Percentiles rank a stretch among this genome's conserved stretches.
Evolutionary conservation across 2,888 invertebrate genomes (phyloP).

Genomic region (Osmoderma eremita): DNA sequence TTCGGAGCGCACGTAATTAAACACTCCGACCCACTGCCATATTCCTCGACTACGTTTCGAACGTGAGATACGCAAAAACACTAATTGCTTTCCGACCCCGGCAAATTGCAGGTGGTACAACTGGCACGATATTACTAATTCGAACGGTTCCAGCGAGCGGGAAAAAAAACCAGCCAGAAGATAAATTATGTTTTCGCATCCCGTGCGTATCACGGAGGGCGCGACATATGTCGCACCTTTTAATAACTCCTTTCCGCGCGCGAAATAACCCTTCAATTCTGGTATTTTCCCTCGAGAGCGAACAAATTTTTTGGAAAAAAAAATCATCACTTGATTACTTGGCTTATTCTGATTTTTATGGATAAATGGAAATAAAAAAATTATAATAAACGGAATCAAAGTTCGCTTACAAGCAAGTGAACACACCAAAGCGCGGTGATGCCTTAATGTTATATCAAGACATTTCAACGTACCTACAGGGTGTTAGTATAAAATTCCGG

Average conservation of each 20-base stretch:
- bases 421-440: too few species aligned
- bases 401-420: too few species aligned
- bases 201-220: constrained; percentile 24
- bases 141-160: constrained; percentile 39
- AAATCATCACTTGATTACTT: too few species aligned
- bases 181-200: constrained; percentile 44
- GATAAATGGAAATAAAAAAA: too few species aligned
- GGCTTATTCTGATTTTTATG: too few species aligned
- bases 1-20: constrained; percentile 44
- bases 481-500: too few species aligned
- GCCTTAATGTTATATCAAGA: too few species aligned
- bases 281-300: too few species aligned
- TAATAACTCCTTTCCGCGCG: constrained; percentile 25
- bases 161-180: constrained; percentile 45
- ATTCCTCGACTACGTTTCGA: constrained; percentile 52
- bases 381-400: too few species aligned
- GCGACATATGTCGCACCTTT: constrained; percentile 38
- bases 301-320: too few species aligned
- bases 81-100: constrained; percentile 63
- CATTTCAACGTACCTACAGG: too few species aligned
- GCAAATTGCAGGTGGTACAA: constrained; percentile 64
- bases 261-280: constrained; percentile 25
- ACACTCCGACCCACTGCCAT: constrained; percentile 40
- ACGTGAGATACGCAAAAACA: constrained; percentile 63
- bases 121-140: constrained; percentile 57